Conservation (phyloP, 1,140 invertebrate species). For the Babylonia areolata region DNA sequence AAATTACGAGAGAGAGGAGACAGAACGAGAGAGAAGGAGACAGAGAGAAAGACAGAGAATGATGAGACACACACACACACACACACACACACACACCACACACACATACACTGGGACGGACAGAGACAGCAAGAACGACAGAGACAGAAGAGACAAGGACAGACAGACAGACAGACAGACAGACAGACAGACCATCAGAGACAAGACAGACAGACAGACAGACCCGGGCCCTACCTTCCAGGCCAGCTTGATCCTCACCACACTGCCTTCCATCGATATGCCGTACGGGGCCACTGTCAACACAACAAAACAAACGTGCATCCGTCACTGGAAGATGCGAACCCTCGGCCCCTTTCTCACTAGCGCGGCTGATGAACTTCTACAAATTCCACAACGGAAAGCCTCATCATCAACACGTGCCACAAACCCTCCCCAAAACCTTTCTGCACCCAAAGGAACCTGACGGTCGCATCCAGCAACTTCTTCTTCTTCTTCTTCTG, state of each 20-base stretch:
- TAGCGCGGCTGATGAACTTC: no score
- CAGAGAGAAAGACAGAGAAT: no score
- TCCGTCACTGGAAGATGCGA: not conserved
- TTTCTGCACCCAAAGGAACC: no score
- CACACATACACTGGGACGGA: not conserved
- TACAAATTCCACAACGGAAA: no score
- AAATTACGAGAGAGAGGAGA: no score
- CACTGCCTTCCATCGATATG: not conserved
- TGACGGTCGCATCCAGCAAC: no score
- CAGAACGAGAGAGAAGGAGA: no score
- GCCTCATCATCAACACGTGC: no score
- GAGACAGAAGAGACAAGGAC: no score
- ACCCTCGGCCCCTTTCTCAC: no score
- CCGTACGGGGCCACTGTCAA: not conserved
- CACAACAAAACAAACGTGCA: not conserved
- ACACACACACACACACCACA: not conserved
- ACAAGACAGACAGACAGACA: not conserved
- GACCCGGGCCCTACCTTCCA: not conserved
- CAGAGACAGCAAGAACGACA: not conserved
- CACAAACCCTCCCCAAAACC: no score
- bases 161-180: not conserved
- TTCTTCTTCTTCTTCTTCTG: no score
- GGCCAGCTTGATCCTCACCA: not conserved
- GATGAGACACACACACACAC: not conserved
- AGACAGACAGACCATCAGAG: not conserved